Base-by-base conservation (phyloP, 2,113 vertebrate genomes). In the Mellivora capensis region DNA sequence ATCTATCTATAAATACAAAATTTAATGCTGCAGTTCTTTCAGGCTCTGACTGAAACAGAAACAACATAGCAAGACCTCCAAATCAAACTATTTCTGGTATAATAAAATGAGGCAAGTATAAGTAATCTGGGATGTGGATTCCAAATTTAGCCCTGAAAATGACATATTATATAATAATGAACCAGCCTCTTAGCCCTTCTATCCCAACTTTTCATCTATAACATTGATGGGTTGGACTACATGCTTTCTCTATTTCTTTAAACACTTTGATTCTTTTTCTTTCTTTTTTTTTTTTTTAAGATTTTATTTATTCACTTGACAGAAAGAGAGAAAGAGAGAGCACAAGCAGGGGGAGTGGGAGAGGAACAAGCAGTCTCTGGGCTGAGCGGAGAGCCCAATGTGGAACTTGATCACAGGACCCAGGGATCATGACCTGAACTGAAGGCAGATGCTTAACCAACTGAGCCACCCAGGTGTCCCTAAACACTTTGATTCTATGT, bases 141-240 rank as follows among this genome's bases (percentile, higher is more conserved):
- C 17, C 69, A 86, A 96, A 72, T 64, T 80, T 59, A 89, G 9
- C 4, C 3, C 5, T 62, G 34, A 31, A 83, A 29, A 52, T 83
- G 25, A 34, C 21, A 20, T 23, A 42, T 31, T 57, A 27, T 59
- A 6, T 61, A 64, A 12, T 52, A 54, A 39, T n/a, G 1, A 59
- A 77, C 3, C 27, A 77, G 8, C 11, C 2, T 9, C 18, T 74
- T 42, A 11, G 1, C 2, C 1, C 7, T 27, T 57, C 23, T 52
- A 14, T 0, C 18, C 10, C 3, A 90, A 18, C 4, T 77, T 37
- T 86, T 81, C 49, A 47, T 61, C 37, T 79, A 7, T 4, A 76
- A 18, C 72, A 83, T 18, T 6, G 2, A 81, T 0, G 6, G 15
- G 0, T n/a, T 47, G 12, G 14, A 47, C 17, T 31, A 34, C 1